A percentile compares a stretch with the other conserved stretches of the same genome.
Evolutionary conservation across 2,797 vertebrate species (phyloP).

Genomic region (Ispidina picta): DNA sequence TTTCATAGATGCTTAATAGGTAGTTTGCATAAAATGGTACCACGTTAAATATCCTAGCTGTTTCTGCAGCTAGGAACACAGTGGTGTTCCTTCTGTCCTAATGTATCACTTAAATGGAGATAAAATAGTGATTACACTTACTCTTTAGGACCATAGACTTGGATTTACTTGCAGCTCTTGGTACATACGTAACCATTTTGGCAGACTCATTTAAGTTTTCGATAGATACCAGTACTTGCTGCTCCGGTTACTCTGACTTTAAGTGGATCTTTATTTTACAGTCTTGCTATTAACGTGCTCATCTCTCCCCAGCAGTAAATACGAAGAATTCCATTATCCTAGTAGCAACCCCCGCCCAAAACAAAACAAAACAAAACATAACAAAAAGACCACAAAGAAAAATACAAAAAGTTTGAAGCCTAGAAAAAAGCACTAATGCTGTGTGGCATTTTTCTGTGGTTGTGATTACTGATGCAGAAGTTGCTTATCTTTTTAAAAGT

Average conservation of each 20-base stretch:
- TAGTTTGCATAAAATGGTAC: conserved; percentile 61
- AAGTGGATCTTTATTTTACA: conserved; percentile 36
- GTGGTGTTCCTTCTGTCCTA: conserved; percentile 48
- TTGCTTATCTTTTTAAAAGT: not conserved
- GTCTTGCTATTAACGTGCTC: conserved; percentile 29
- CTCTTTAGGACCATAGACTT: conserved; percentile 47
- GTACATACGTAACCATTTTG: conserved; percentile 46
- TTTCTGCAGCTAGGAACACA: conserved; percentile 28
- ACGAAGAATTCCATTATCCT: not conserved
- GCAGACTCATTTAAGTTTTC: conserved; percentile 45
- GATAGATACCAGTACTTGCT: not conserved
- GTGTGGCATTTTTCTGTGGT: not conserved
- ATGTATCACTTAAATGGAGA: conserved; percentile 69
- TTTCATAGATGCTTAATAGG: conserved; percentile 54
- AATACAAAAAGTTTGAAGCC: not conserved
- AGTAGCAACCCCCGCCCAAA: not conserved
- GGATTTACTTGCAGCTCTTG: conserved; percentile 52
- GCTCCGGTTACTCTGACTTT: not conserved
- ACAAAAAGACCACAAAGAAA: too few species aligned
- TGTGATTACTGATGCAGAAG: not conserved
- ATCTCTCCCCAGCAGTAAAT: not conserved
- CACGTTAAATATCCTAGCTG: conserved; percentile 33
- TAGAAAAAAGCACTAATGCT: not conserved
- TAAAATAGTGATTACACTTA: conserved; percentile 64
- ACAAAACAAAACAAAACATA: too few species aligned